Base-by-base conservation (phyloP, 2,113 vertebrate species). In the Calidris pygmaea region DNA sequence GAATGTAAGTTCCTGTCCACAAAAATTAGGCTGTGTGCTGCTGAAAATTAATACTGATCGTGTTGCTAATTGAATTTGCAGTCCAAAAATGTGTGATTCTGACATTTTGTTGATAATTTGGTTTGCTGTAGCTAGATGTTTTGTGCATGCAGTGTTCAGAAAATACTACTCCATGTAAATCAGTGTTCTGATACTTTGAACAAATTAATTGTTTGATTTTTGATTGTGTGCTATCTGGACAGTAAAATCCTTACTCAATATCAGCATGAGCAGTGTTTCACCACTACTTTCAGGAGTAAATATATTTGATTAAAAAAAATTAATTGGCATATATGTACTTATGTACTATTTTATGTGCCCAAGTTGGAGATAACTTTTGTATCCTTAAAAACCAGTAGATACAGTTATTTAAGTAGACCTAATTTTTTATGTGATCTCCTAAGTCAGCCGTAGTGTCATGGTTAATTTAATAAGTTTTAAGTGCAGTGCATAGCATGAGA, bases 1-100 rank as follows among this genome's bases (percentile, higher is more conserved):
- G 98, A 98, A 99, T 99, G 99, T 99, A 99, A 99, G 99, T 99
- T 97, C 89, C 95, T 92, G 78, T 95, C 91, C 87, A 84, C 84
- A 95, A 94, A 94, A 96, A 65, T 48, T 95, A 89, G 87, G 91
- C 73, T 93, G 82, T 77, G 91, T 97, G 91, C 71, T 96, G 95
- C 76, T 94, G 79, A 85, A 86, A 95, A 78, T 92, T 97, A 96
- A 81, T 96, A 47, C 39, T n/a, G 86, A 93, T 95, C 92, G 84
- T 97, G 47, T 67, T 90, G 70, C 74, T 73, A 79, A 87, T 92
- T 83, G 72, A 76, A 88, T 85, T 89, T 94, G 63, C 71, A 87
- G 94, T 97, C 91, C 74, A 91, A 95, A 96, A 96, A 91, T 35
- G 94, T 96, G 94, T 98, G 92, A 71, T 92, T 94, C 60, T 95